Evolutionary conservation across 2,888 invertebrate genomes (phyloP), one percentile per base, ranked within the genome.

Genomic region (Thymelicus lineola): DNA sequence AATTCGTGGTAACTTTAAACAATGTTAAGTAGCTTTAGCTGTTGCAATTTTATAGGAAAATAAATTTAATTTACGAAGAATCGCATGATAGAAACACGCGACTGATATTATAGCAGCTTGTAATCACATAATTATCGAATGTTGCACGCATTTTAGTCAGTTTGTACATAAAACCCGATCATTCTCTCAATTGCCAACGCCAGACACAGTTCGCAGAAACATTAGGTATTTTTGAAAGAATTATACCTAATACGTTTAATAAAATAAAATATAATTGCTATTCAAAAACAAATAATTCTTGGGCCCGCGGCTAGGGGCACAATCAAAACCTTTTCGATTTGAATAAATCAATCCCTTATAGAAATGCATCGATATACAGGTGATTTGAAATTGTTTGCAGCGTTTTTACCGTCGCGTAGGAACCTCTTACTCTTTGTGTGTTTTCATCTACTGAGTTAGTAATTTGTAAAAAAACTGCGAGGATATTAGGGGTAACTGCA

Each of bases 231-330:
- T n/a, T 85, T 80, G 81, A 78, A 73, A 74, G 82, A 76, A 86
- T 87, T 88, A 91, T 91, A 89, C 87, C 86, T 89, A 81, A 82
- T 82, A 83, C 81, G 84, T 85, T 88, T 82, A 82, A 86, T 93
- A 90, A 91, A 93, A 92, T 92, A 92, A 92, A 93, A 91, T 93
- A 93, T 93, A 93, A 93, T 93, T 93, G 91, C 91, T 83, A 90
- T 90, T 89, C 88, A 90, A 92, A 93, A 93, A 91, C 93, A 93
- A 93, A 93, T 93, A 92, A 89, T 88, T 88, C 86, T 77, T 78
- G 77, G 75, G 86, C 88, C 91, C 81, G 86, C 87, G 89, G 91
- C 91, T 80, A 82, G 82, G 82, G 82, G 84, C 86, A 90, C 88
- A 85, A 89, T 90, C 90, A 88, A 87, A 88, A 87, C 85, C 84